Evolutionary conservation across 2,797 vertebrate genomes (phyloP), one percentile per base, ranked within the genome.

Genomic region (Alauda arvensis): DNA sequence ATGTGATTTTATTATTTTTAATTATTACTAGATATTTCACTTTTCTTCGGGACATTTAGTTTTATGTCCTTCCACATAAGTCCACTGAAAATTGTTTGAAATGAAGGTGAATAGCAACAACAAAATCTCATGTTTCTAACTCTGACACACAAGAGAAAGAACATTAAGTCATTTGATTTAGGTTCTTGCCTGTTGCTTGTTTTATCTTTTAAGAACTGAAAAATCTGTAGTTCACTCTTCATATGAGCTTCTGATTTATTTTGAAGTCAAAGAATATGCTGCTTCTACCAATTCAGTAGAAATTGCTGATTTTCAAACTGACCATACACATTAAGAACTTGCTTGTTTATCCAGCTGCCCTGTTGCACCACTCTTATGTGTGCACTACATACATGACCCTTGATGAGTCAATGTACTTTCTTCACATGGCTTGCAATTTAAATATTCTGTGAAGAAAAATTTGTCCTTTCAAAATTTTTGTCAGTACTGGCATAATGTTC

Each of bases 81-180:
- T 23, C 3, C 14, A 72, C 20, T 49, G n/a, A 83, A 74, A 66
- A 18, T 19, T 72, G 1, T 53, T 57, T 77, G 8, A 43, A 69
- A 76, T 25, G 5, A 34, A 37, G 9, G 5, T 3, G 2, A 61
- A 72, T 40, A 65, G 5, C 1, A 3, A 28, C 28, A 18, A 52
- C 1, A 76, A 76, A 46, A 60, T 34, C 8, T 31, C 9, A 2
- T 18, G 2, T 68, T 79, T 59, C 42, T 71, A 55, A 11, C 11
- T 81, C 34, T 55, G 21, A 60, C 8, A 34, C 4, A 59, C 6
- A 34, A 46, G 70, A 78, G 29, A 51, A 9, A 4, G 23, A 61
- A 31, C 1, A 8, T 46, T 63, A 43, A 18, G 2, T 56, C 0
- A 12, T 60, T 78, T 4, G 1, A 10, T 25, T 25, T 52, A 10